Evolutionary conservation across 2,113 vertebrate species (phyloP), one percentile per base, ranked within the genome.

Genomic region (Upupa epops): DNA sequence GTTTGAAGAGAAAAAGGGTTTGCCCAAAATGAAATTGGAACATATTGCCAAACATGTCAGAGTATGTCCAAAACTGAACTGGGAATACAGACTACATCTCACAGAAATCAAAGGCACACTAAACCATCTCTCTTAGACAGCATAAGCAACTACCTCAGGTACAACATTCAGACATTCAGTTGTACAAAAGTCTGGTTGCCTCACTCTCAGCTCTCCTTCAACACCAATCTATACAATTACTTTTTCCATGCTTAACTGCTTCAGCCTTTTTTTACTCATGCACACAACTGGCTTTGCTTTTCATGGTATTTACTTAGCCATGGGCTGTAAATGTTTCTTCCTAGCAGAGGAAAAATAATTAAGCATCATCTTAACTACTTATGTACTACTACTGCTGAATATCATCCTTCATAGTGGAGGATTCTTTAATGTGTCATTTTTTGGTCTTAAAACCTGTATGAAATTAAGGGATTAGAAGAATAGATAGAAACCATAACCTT

Each of bases 221-320:
- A n/a, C 55, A 61, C 6, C 0, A 0, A 52, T 26, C 12, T 15
- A 2, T 19, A 40, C 19, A 48, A 56, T 42, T 66, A n/a, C 31
- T 54, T 77, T 26, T 71, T 25, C 54, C 48, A 49, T 11, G 9
- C 12, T 56, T 59, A 78, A 72, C 26, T 29, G 16, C 34, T 78
- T 73, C 25, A 36, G 48, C 20, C 26, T 61, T 32, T 72, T 87
- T 48, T 46, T 48, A 71, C 25, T 60, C 18, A 28, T 10, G 18
- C 21, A 54, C 24, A 52, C 6, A 11, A 64, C 6, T 4, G 1
- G 8, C 48, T 65, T 25, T 54, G 40, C 46, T 64, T 75, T 64
- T 66, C 21, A 49, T 29, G 28, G 21, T 31, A 45, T 56, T 82
- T 61, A 82, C 17, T 52, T 48, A 81, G 34, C 17, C 8, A 20